Evolutionary conservation across 2,888 invertebrate genomes (phyloP).

Genomic region (Gnatocerus cornutus): DNA sequence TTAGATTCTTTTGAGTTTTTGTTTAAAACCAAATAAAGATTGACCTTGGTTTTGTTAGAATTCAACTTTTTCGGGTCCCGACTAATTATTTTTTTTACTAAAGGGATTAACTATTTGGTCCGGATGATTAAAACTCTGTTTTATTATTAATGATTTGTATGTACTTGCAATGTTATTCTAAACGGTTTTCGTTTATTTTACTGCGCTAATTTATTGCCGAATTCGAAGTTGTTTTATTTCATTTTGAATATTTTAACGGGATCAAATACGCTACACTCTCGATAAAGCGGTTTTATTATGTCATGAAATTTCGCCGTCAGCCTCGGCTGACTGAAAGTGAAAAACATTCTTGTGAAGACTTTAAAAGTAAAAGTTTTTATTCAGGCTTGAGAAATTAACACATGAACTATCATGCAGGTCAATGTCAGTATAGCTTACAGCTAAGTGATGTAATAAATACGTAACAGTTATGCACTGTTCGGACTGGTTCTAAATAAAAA

Average conservation of each 20-base stretch:
- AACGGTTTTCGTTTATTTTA: conserved; percentile 1
- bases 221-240: conserved; percentile 1
- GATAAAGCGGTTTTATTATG: conserved; percentile 9
- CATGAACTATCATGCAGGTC: conserved; percentile 25
- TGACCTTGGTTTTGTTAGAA: conserved; percentile 18
- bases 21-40: conserved; percentile 28
- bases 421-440: conserved; percentile 12
- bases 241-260: conserved; percentile 1
- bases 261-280: not conserved
- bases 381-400: conserved; percentile 20
- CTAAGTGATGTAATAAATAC: conserved; percentile 17
- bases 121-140: not conserved
- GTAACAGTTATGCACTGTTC: conserved; percentile 23
- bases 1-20: conserved; percentile 22
- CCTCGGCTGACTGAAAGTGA: conserved; percentile 19
- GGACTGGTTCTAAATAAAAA: conserved; percentile 17
- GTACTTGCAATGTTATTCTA: not conserved
- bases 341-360: conserved; percentile 4
- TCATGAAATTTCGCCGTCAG: conserved; percentile 6
- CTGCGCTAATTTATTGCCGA: not conserved
- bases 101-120: not conserved
- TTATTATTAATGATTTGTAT: not conserved
- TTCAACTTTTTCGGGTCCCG: conserved; percentile 5
- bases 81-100: too few relatives aligned
- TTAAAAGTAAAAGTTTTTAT: conserved; percentile 32